Evolutionary conservation across 1,140 invertebrate species (phyloP).

Genomic region (Drosophila pruinosa): DNA sequence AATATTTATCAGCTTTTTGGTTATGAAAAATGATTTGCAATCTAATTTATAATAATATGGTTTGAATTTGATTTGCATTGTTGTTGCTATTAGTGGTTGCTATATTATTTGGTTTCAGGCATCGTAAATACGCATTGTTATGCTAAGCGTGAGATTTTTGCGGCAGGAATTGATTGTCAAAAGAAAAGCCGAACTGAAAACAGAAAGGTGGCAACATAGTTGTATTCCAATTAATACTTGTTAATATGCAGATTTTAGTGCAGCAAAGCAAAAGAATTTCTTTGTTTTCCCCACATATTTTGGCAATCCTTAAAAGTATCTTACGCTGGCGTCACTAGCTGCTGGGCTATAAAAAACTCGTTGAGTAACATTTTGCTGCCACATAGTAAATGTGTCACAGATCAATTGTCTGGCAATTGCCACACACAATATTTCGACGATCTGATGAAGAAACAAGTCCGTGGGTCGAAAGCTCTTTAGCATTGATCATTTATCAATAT

Average conservation of each 20-base stretch:
- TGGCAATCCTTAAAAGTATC: neutral
- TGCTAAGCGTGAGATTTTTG: slow-evolving; percentile 57
- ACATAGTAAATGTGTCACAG: slow-evolving; percentile 39
- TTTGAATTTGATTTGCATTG: slow-evolving; percentile 40
- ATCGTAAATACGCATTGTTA: slow-evolving; percentile 29
- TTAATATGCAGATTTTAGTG: neutral
- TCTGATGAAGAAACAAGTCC: slow-evolving; percentile 8
- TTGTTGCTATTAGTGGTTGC: slow-evolving; percentile 14
- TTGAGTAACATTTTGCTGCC: neutral
- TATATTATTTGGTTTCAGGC: slow-evolving; percentile 21
- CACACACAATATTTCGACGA: slow-evolving; percentile 6
- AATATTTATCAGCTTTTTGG: slow-evolving; percentile 12
- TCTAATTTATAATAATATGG: slow-evolving; percentile 72
- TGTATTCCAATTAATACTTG: too few species aligned
- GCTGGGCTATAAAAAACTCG: neutral
- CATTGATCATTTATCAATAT: slow-evolving; percentile 75
- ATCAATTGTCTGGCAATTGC: slow-evolving; percentile 44
- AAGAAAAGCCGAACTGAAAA: too few species aligned
- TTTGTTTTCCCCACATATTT: neutral
- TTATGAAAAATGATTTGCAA: slow-evolving; percentile 68
- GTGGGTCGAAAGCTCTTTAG: slow-evolving; percentile 30
- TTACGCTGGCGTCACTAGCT: neutral
- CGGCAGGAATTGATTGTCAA: slow-evolving; percentile 23
- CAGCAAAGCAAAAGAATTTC: neutral
- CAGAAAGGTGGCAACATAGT: too few species aligned